Base-by-base conservation (phyloP, 2,888 invertebrate genomes). In the Balanococcus diminutus region DNA sequence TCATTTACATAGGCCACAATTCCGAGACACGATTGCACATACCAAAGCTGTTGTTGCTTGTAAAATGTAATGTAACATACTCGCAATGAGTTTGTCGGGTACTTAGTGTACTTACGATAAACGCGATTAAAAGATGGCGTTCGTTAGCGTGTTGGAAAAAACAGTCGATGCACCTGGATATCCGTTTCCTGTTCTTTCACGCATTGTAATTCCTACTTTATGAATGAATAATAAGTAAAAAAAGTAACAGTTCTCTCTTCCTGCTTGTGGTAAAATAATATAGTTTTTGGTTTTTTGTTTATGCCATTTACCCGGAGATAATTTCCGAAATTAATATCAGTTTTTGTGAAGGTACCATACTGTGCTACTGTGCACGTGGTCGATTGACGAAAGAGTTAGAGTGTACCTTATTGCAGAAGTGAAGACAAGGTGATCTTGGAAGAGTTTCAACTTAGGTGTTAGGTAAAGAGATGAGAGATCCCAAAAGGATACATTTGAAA, bases 181-280 rank as follows among this genome's bases (percentile, higher is more conserved):
- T 79, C 75, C 75, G 75, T 79, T 79, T 79, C 75, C 75, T 79
- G 75, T 79, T 79, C 75, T 79, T 79, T 79, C 75, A 79, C 75
- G 75, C 75, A 79, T 79, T 79, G 75, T 79, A 79, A 79, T 79
- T 79, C 16, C 75, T 79, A 79, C 75, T 79, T 79, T 36, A 79
- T 79, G 36, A 79, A 79, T 79, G 75, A 79, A 79, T 79, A 79
- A 79, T 79, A 79, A 79, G 75, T 79, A 79, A 79, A 79, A 79
- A 72, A 31, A 79, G 36, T 79, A 79, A 79, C 75, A 79, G 75
- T 79, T 79, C 75, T 79, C 75, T 79, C 36, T 79, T 79, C 75
- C 75, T 79, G 75, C 36, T 79, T 36, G 75, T 36, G 75, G 75
- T 36, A 36, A 79, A n/a, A n/a, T n/a, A n/a, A 79, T 11, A 9